Base-by-base conservation (phyloP, 2,113 vertebrate genomes). In the Verasper variegatus region DNA sequence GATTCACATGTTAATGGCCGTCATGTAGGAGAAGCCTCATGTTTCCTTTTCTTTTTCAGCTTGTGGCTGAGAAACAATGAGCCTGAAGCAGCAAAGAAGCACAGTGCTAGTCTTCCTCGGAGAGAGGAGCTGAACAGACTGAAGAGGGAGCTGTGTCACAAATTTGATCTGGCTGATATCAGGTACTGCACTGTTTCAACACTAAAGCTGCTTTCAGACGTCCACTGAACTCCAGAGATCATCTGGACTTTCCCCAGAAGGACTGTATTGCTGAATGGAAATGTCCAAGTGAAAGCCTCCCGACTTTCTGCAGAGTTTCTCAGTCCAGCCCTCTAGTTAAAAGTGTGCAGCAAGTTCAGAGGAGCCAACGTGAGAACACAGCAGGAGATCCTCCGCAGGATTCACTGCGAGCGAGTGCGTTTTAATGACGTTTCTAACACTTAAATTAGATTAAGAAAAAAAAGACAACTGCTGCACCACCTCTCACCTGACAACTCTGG, bases 21-120 rank as follows among this genome's bases (percentile, higher is more conserved):
- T 62, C 35, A 18, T 40, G 6, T 31, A 9, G 14, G 21, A 56
- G 4, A 49, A 31, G 1, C 66, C 51, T 59, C 4, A 21, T 40
- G 1, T 62, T 57, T 5, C 27, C 23, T 60, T 51, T 7, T 66
- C 18, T 62, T 57, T 49, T 14, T 15, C 71, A 99, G 98, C 81
- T 92, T 94, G 56, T 99, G 98, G 98, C 84, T 99, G 84, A 95
- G 93, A 79, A 94, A 89, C 71, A 97, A 97, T 17, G 95, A 94
- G 73, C 74, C 93, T 2, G 91, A 89, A 68, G 98, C 98, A 3
- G 62, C 88, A 3, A 94, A 94, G 90, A 99, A 96, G 80, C 91
- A 96, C 88, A 92, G 83, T 20, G 94, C 90, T 9, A 99, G 98
- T 88, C 88, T 97, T 74, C 96, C 97, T 0, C 95, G 95, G 52